Evolutionary conservation across 2,797 vertebrate genomes (phyloP), one percentile per base, ranked within the genome.

Genomic region (Pangasius mekongensis): DNA sequence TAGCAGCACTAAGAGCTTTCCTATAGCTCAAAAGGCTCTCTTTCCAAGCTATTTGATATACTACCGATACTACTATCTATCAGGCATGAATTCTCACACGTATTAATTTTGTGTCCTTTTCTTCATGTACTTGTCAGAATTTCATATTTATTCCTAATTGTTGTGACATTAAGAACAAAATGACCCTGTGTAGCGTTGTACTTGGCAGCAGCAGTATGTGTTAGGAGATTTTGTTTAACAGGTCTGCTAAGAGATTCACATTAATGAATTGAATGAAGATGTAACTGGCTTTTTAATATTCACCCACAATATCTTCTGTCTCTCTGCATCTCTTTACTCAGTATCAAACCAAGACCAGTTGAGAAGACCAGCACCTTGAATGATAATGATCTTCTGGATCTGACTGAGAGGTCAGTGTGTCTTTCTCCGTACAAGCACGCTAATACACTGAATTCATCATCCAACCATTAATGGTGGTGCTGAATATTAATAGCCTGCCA

Each of bases 331-430:
- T 33, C 13, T 78, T 36, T 84, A 33, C n/a, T 64, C 90, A 96
- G 95, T 49, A 81, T 36, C 91, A 92, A 90, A 85, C 39, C 87
- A 69, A 81, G 93, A 84, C 92, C 92, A 89, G 47, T 66, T 77
- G 77, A 76, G 6, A 81, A 90, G 89, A 93, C 85, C 84, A 89
- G 91, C 73, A 27, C 74, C 71, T 78, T 94, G 83, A 36, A 89
- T 60, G 94, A 94, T 84, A 93, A 93, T 0, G 93, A 96, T 91
- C 95, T 96, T 58, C 91, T 95, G 76, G 83, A 87, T 87, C 88
- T 96, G 84, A 78, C 2, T 86, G 84, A 93, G 73, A 87, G 95
- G 95, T 96, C 90, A 62, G 95, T 94, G 87, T 87, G 88, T 90
- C 7, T 82, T 81, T 69, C 52, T 27, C 20, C 8, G 36, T 83